Evolutionary conservation across 2,797 vertebrate species (phyloP), one percentile per base, ranked within the genome.

Genomic region (Acrocephalus scirpaceus): DNA sequence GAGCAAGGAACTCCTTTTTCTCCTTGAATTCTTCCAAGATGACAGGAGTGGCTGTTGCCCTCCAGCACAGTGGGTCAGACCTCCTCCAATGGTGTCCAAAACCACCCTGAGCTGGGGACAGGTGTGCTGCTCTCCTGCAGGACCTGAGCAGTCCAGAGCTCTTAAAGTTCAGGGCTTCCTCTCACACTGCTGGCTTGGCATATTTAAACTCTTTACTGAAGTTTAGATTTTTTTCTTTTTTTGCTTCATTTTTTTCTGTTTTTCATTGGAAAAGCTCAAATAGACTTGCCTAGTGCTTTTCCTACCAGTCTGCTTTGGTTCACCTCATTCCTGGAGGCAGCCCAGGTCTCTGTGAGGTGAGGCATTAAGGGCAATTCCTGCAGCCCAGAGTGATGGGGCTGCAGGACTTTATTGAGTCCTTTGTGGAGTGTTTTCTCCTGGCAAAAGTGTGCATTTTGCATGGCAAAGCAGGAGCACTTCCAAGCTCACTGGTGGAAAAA

Each of bases 51-150:
- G 66, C 44, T 60, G 36, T 7, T 42, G 30, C 65, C 22, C 32
- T 80, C 30, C 45, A 45, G n/a, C 50, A 29, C 6, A 1, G 12
- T 12, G 40, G 77, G 25, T 42, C 50, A 54, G 62, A 72, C 13
- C 23, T 54, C 17, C 47, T 76, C 56, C 51, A 40, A 0, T 1
- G 0, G 44, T 38, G 45, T 61, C 54, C 56, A 22, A 40, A 60
- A 53, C 8, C 57, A 16, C 9, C 32, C 70, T 13, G 11, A 7
- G 6, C 61, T 74, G 30, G 1, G 3, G 10, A 1, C 2, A 60
- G 25, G 45, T 16, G 34, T 13, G 17, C 20, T 45, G 32, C 73
- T 66, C 5, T 66, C 22, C 75, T 27, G 19, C 38, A 65, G 30
- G 11, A 48, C 26, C 13, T 22, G 22, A 79, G 1, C 30, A 22